These are phyloP conservation scores for Lagopus leucura DNA, from an alignment of 2,113 vertebrate genomes.

Conservation along the genomic window DNA sequence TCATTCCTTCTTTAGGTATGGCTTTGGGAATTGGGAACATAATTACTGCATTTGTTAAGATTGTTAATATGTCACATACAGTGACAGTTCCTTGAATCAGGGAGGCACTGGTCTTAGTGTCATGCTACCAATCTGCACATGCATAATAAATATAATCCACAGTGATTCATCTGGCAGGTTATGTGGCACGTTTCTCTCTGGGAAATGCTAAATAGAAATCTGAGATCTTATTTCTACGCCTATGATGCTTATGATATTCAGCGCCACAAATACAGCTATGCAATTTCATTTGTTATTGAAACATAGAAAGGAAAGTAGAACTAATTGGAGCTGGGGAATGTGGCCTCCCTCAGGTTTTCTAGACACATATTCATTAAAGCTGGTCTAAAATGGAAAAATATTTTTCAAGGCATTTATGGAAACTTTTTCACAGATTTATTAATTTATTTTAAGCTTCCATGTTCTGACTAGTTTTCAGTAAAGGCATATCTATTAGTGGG, in stretches of 20 bases:
- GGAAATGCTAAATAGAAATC: neutral
- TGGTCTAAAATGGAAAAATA: neutral
- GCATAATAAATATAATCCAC: neutral
- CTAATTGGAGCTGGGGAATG: neutral
- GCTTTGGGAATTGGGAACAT: neutral
- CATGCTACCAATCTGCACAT: neutral
- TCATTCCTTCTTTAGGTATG: neutral
- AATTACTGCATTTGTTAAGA: neutral
- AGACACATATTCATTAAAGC: neutral
- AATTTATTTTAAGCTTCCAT: neutral
- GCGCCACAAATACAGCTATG: neutral
- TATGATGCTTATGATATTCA: neutral
- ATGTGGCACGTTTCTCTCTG: neutral
- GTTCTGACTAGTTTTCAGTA: neutral
- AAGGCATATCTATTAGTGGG: neutral
- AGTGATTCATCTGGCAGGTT: neutral
- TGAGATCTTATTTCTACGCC: neutral
- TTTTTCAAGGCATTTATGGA: neutral
- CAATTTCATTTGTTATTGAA: constrained; percentile 10
- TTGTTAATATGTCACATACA: neutral
- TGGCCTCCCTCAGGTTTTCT: neutral
- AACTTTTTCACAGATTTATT: neutral
- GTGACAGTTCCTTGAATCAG: neutral
- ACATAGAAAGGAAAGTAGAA: neutral
- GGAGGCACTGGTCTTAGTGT: neutral